Evolutionary conservation across 2,113 vertebrate genomes (phyloP).

Genomic region (Physeter macrocephalus): DNA sequence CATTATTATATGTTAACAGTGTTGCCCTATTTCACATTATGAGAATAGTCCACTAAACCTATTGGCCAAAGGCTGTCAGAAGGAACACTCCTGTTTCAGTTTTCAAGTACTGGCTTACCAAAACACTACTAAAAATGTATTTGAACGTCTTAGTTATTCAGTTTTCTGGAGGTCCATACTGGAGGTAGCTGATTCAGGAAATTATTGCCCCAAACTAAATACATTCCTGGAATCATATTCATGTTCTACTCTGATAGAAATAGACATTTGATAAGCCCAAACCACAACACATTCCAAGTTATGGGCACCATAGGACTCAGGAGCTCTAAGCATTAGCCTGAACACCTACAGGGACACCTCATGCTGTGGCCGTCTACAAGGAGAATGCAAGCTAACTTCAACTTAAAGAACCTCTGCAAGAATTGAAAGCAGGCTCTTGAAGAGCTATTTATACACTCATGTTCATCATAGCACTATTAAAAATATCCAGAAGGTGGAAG

Average conservation of each 20-base stretch:
- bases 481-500: neutral
- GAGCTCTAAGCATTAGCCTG: neutral
- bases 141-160: neutral
- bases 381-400: neutral
- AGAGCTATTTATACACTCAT: neutral
- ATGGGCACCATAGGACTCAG: rapidly evolving
- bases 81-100: neutral
- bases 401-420: neutral
- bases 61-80: neutral
- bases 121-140: neutral
- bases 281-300: neutral
- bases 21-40: neutral
- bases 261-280: neutral
- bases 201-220: neutral
- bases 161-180: neutral
- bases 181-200: neutral
- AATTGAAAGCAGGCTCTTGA: neutral
- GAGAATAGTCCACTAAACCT: neutral
- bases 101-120: neutral
- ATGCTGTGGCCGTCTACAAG: neutral
- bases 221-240: neutral
- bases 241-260: neutral
- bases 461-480: neutral
- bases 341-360: neutral
- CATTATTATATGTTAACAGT: neutral